Base-by-base conservation (phyloP, 2,888 invertebrate genomes). In the Syrista parreyssii region DNA sequence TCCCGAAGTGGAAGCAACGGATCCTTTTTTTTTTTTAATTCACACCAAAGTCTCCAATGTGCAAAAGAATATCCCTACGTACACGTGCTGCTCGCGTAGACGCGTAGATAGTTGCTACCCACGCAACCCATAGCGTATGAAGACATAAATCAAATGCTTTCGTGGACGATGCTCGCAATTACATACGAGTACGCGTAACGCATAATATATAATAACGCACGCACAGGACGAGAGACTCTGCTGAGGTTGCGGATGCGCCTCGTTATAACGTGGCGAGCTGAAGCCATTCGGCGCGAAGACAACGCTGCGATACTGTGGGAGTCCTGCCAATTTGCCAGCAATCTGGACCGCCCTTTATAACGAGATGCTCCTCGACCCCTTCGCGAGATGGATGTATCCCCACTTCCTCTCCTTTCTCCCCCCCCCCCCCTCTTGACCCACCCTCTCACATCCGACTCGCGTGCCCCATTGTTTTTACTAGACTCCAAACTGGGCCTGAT, bases 71-170 rank as follows among this genome's bases (percentile, higher is more conserved):
- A 23, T 55, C 1, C 9, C 23, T 55, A 15, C 15, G 30, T 76
- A 74, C 4, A 74, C 31, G 74, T 77, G 36, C 36, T n/a, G 69
- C 3, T 69, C 69, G 11, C 15, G 3, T 30, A 11, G 31, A 32
- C 32, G 31, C 12, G 31, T 15, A 12, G 11, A 30, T 3, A 4
- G 31, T 4, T 30, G 9, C 71, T 71, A 0, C 71, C 71, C 71
- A 71, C 71, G 71, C 71, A 33, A 55, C 55, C 55, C 9, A 15
- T 33, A 23, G 85, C 88, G 83, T 87, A 90, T 90, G 89, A 90
- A 90, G 90, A 88, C 89, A 90, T 90, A 90, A 90, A 90, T 90
- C 90, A 90, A 89, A 85, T 81, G 87, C 87, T 89, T 88, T 89
- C 88, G 88, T 86, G 87, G 87, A 88, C 88, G 88, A 88, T 89